phyloP scores from a whole-genome alignment of 2,888 invertebrate species.

The Machimus rusticus region DNA sequence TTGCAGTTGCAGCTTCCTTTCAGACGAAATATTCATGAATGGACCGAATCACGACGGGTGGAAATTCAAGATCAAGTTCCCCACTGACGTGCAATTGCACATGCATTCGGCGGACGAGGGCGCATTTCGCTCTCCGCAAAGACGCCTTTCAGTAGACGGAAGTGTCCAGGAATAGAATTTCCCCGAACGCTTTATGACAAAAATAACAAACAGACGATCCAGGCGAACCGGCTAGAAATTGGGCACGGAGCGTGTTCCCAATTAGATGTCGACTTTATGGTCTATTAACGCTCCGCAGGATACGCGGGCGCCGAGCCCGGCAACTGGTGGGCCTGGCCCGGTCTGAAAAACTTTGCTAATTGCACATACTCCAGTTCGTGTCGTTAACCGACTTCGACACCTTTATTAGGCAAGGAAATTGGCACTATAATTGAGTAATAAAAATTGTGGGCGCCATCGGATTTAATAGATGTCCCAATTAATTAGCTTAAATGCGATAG shows the following conservation, averaged over 20 bases:
- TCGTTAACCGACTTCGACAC: neutral
- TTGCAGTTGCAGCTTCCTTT: neutral
- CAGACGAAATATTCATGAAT: neutral
- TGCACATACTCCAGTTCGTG: neutral
- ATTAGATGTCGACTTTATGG: conserved; percentile 11
- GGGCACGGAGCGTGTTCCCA: neutral
- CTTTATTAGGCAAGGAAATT: neutral
- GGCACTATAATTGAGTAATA: neutral
- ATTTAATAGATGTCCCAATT: neutral
- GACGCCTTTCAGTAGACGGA: neutral
- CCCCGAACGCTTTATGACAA: conserved; percentile 12
- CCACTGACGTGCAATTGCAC: conserved; percentile 1
- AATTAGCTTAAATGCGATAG: neutral
- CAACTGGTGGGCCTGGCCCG: neutral
- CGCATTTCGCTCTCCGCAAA: neutral
- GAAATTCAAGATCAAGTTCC: conserved; percentile 20
- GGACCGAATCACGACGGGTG: neutral
- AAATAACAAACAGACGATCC: conserved; percentile 9
- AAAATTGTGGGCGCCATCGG: neutral
- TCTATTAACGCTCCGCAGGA: neutral
- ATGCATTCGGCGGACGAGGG: neutral
- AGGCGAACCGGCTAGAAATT: neutral
- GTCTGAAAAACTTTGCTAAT: neutral
- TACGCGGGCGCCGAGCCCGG: neutral
- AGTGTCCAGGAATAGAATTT: conserved; percentile 21